A percentile compares a stretch with the other conserved stretches of the same genome.
Evolutionary conservation across 37 sponge, comb jelly and placozoan genomes (phyloP).

Genomic region (Cladorhizidae sp.): DNA sequence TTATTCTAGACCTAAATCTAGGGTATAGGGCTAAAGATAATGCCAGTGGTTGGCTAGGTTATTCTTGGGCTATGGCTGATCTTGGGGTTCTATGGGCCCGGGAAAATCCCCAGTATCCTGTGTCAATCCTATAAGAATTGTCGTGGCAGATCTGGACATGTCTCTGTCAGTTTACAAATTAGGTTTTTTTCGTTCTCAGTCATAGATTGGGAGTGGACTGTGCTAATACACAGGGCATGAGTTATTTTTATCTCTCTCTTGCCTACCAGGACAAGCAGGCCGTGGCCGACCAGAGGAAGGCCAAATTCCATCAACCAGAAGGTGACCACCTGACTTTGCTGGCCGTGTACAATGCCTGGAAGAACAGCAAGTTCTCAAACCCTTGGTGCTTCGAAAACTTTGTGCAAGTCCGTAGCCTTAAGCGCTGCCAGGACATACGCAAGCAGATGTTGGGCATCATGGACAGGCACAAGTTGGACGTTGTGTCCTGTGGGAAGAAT

Average conservation of each 20-base stretch:
- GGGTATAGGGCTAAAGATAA: too few species aligned
- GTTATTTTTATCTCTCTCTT: conserved; percentile 2
- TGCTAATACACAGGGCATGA: too few species aligned
- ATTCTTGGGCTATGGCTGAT: too few species aligned
- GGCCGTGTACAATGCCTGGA: conserved; percentile 98
- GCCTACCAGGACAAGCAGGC: conserved; percentile 87
- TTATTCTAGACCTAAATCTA: too few species aligned
- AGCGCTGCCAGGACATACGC: conserved; percentile 88
- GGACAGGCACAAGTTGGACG: conserved; percentile 97
- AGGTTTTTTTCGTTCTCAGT: too few species aligned
- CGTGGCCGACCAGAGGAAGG: conserved; percentile 93
- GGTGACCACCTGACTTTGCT: conserved; percentile 97
- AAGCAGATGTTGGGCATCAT: conserved; percentile 99
- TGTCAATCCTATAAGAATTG: too few species aligned
- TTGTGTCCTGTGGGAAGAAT: conserved; percentile 90
- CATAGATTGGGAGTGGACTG: too few species aligned
- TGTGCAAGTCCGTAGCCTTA: conserved; percentile 89
- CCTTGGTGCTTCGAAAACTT: conserved; percentile 99
- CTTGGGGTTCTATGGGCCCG: too few species aligned
- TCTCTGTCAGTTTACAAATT: too few species aligned
- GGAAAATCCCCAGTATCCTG: too few species aligned
- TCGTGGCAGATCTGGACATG: too few species aligned
- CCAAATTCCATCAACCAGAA: conserved; percentile 96
- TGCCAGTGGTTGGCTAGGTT: too few species aligned
- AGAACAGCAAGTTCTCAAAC: conserved; percentile 94